Evolutionary conservation across 2,113 vertebrate species (phyloP).

Genomic region (Paedocypris sp.): DNA sequence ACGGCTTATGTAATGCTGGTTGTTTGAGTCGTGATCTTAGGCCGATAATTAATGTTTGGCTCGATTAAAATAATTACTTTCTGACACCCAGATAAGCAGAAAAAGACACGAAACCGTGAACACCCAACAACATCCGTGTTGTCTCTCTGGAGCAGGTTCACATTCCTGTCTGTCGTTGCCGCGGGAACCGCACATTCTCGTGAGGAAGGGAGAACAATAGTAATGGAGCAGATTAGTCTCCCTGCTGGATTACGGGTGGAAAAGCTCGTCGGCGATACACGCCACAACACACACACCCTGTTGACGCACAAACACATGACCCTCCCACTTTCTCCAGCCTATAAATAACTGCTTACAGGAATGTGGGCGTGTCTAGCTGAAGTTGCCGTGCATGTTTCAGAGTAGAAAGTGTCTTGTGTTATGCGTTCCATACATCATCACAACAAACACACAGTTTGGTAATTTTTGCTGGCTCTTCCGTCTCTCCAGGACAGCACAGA

Average conservation of each 20-base stretch:
- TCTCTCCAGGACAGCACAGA: slow-evolving; percentile 50
- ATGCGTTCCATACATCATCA: too few relatives aligned
- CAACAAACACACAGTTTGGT: too few relatives aligned
- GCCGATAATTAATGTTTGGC: not conserved
- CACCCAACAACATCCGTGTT: not conserved
- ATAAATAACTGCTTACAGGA: slow-evolving; percentile 15
- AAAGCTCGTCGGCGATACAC: slow-evolving; percentile 4
- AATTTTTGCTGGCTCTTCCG: not conserved
- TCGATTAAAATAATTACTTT: not conserved
- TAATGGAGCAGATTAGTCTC: slow-evolving; percentile 16
- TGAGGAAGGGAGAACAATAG: not conserved
- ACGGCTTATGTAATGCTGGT: not conserved
- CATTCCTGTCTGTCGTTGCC: not conserved
- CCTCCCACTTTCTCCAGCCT: not conserved
- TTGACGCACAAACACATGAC: not conserved
- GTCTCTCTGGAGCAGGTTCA: too few relatives aligned
- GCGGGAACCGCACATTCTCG: not conserved
- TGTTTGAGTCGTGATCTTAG: not conserved
- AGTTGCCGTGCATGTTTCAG: too few relatives aligned
- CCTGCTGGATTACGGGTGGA: not conserved
- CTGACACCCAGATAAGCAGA: not conserved
- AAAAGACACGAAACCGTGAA: not conserved
- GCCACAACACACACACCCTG: slow-evolving; percentile 13
- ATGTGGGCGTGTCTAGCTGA: not conserved
- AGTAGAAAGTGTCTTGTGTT: too few relatives aligned